Base-by-base conservation (phyloP, 1,140 invertebrate species). In the Alviniconcha marisindica region DNA sequence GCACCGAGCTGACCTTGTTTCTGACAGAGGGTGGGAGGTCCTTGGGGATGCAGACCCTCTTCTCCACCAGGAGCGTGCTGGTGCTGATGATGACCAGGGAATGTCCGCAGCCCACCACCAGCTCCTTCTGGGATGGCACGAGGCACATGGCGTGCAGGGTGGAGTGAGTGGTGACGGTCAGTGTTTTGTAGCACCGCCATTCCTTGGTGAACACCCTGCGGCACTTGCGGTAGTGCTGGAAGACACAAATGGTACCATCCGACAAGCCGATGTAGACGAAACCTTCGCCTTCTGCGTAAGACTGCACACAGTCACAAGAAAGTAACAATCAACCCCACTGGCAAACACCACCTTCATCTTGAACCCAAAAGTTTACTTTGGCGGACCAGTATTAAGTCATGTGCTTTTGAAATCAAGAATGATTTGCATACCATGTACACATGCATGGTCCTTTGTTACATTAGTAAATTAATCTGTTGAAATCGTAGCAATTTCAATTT, bases 21-120 rank as follows among this genome's bases (percentile, higher is more conserved):
- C 28, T 42, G 21, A 1, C 36, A 10, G 56, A 44, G 3, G 18
- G 33, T 21, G 48, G 21, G 18, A 83, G n/a, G 40, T 81, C 54
- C 51, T 81, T 80, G 3, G 63, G n/a, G 33, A 86, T n/a, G 28
- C 83, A 74, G 14, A 88, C 42, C 14, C 83, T 78, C 24, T 36
- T 78, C 77, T 71, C 85, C 81, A 33, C 84, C 63, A 81, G 80
- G 44, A 56, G 82, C 56, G n/a, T 66, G 24, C 69, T 60, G 18
- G 85, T 79, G 60, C 71, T 87, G 42, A 88, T 60, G 48, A 89
- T 77, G 76, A 73, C 63, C n/a, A 89, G 74, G 36, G 66, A 54
- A 42, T 84, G 71, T 15, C 84, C 87, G 82, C 87, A 87, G 48
- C 79, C 87, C 24, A 84, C 81, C 87, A 85, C 88, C 44, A 89